Conservation (phyloP, 2,113 vertebrate genomes). For the Amphiprion percula region DNA sequence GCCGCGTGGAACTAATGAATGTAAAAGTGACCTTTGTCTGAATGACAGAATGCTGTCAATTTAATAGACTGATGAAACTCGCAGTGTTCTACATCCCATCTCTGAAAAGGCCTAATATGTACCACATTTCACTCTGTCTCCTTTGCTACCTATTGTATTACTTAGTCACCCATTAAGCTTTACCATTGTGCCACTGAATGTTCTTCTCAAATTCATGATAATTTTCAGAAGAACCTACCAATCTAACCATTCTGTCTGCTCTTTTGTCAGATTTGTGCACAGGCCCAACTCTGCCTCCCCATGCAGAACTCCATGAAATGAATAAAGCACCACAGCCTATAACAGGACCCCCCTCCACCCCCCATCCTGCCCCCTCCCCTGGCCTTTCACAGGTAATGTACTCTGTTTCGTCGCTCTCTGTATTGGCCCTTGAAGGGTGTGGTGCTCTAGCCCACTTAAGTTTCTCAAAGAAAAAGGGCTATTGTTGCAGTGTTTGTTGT, state of each 20-base stretch:
- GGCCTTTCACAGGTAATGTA: slow-evolving; percentile 93
- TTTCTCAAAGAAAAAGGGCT: slow-evolving; percentile 9
- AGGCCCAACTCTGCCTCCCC: slow-evolving; percentile 87
- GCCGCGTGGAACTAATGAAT: too few relatives aligned
- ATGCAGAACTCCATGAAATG: slow-evolving; percentile 99
- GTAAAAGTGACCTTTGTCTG: too few relatives aligned
- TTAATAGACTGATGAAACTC: too few relatives aligned
- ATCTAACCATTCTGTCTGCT: not conserved
- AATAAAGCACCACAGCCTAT: slow-evolving; percentile 99
- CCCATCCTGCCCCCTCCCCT: slow-evolving; percentile 95
- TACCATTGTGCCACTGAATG: too few relatives aligned
- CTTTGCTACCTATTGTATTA: too few relatives aligned
- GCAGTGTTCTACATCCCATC: too few relatives aligned
- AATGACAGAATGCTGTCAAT: too few relatives aligned
- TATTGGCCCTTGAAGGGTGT: not conserved
- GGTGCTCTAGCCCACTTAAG: not conserved
- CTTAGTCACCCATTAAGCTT: too few relatives aligned
- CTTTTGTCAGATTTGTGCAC: slow-evolving; percentile 71
- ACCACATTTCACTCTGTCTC: too few relatives aligned
- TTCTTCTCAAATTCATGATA: too few relatives aligned
- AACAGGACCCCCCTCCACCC: slow-evolving; percentile 92
- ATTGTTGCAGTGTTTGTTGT: not conserved
- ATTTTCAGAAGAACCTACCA: not conserved
- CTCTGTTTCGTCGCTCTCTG: not conserved
- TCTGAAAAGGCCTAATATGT: too few relatives aligned